Base-by-base conservation (phyloP, 92 coral and sea anemone genomes). In the Umimayanthus chanpuru region DNA sequence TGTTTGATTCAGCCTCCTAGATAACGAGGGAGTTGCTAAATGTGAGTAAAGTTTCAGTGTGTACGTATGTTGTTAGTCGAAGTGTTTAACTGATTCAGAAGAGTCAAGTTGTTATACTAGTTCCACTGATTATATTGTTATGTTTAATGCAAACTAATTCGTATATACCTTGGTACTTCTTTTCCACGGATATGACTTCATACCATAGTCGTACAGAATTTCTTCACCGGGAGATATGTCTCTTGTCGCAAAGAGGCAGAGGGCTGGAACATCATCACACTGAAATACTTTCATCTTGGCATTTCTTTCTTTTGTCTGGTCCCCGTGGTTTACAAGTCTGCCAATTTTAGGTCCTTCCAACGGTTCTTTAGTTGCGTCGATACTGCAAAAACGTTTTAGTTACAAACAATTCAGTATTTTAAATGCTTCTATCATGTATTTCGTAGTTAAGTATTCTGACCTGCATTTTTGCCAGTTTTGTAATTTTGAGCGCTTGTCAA, bases 301-400 rank as follows among this genome's bases (percentile, higher is more conserved):
- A 66, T 84, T 84, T 23, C 77, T 10, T 25, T 86, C 81, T 23
- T 41, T 73, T 30, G 78, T 9, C 39, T 50, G 41, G 5, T 56
- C 55, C 28, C 88, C 88, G 6, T 85, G 88, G n/a, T 85, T 85
- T 5, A 85, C 80, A 2, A 85, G 26, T 85, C 88, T 38, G 32
- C 88, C 88, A 41, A 85, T 49, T 29, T 38, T 41, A 6, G 79
- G 81, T 9, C 81, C 88, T 47, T n/a, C 2, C 21, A 1, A 25
- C 10, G 89, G 89, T 76, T 86, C 89, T 47, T 66, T 18, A 28
- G 89, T 75, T 29, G 89, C 89, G 73, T 86, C 89, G 56, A 74
- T 32, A 64, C 89, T 86, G 47, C 47, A 73, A 73, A 20, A 73
- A 50, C 64, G 2, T 56, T 23, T 56, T 56, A 56, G 65, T 56